Conservation (phyloP, 2,113 vertebrate species). For the Synodontis membranacea region DNA sequence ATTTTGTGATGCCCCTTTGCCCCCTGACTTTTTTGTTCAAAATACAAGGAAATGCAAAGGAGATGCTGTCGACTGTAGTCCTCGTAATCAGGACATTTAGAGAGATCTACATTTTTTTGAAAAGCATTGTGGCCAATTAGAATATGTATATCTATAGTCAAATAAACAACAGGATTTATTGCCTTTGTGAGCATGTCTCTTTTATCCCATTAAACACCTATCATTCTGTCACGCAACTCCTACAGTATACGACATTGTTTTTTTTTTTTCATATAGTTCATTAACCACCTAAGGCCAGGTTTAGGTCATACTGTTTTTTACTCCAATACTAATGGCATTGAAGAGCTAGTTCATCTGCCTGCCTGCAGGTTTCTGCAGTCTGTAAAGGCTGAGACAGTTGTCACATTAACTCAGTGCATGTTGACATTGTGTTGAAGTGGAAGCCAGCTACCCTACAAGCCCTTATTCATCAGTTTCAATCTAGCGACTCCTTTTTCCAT, state of each 20-base stretch:
- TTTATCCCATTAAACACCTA: slow-evolving; percentile 10
- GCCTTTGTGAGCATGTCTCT: slow-evolving; percentile 22
- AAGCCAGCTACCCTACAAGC: slow-evolving; percentile 32
- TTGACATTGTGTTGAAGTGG: slow-evolving; percentile 12
- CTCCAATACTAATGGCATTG: neutral
- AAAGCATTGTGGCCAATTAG: slow-evolving; percentile 51
- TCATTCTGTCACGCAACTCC: neutral
- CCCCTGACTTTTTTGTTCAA: slow-evolving; percentile 33
- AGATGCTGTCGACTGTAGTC: slow-evolving; percentile 38
- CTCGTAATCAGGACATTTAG: slow-evolving; percentile 13
- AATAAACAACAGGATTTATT: slow-evolving; percentile 50
- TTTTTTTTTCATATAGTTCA: neutral
- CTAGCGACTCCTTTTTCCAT: neutral
- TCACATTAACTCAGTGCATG: slow-evolving; percentile 36
- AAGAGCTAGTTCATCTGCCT: slow-evolving; percentile 16
- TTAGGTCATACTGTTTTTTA: no score
- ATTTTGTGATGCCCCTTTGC: slow-evolving; percentile 16
- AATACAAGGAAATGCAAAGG: slow-evolving; percentile 33
- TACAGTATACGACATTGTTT: neutral
- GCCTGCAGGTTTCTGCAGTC: neutral
- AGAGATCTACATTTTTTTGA: slow-evolving; percentile 31
- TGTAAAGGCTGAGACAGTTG: slow-evolving; percentile 48
- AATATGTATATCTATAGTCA: slow-evolving; percentile 52
- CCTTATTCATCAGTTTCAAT: slow-evolving; percentile 32
- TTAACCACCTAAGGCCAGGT: neutral